Evolutionary conservation across 2,797 vertebrate genomes (phyloP), one percentile per base, ranked within the genome.

Genomic region (Arnoldichthys spilopterus): DNA sequence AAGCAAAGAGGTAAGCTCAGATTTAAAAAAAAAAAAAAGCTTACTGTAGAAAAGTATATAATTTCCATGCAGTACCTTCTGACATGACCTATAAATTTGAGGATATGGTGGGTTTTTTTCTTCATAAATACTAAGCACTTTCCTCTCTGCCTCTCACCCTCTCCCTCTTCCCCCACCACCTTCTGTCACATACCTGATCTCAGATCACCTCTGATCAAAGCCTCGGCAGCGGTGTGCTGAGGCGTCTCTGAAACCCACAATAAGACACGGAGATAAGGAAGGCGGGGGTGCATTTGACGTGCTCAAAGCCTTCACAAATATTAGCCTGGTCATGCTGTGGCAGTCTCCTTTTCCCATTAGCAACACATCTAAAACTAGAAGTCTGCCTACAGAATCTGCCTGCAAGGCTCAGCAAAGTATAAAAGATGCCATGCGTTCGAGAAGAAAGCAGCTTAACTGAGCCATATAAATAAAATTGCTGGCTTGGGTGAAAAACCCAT

Each of bases 151-250:
- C 15, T 22, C 37, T 16, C 62, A 0, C 2, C 37, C 62, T 9
- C 34, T 22, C 62, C 34, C 28, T 0, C 18, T 24, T 15, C 47
- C 1, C 2, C 7, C 28, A 18, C 26, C 66, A 22, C 24, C 11
- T 20, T 24, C 37, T 32, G 20, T 66, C 62, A 66, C n/a, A 51
- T 51, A 20, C 45, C 67, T 70, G 67, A 70, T 70, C 67, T 70
- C 67, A 70, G 45, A 70, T 70, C 67, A 32, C 26, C 67, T 70
- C 45, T 70, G 67, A 70, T 70, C 67, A 70, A 70, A 70, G 67
- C 45, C 24, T 53, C 9, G 22, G 26, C 24, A 70, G 47, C 67
- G 26, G 45, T 70, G 45, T 30, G 45, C 62, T 8, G 47, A 70
- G 67, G 18, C 15, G 18, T 45, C 47, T 70, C 67, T 70, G 26